A percentile compares a stretch with the other conserved stretches of the same genome.
phyloP scores from a whole-genome alignment of 2,113 vertebrate species.

The Boleophthalmus pectinirostris region DNA sequence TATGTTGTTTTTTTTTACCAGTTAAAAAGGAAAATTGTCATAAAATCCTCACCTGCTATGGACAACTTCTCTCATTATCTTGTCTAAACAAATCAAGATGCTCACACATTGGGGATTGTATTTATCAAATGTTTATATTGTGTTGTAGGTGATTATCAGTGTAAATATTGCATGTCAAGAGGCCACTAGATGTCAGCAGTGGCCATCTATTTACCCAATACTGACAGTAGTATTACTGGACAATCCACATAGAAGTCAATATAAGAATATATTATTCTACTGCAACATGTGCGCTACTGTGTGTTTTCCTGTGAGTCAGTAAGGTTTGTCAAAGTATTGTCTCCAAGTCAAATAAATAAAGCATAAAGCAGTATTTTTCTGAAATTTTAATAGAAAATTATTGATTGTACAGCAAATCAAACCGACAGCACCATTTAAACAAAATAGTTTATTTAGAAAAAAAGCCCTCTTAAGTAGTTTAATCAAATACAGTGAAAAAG shows the following conservation, averaged over 20 bases:
- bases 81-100: too few species aligned
- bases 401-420: background rate
- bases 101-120: background rate
- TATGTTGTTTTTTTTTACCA: too few species aligned
- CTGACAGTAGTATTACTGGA: background rate
- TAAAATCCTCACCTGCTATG: too few species aligned
- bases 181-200: slow-evolving; percentile 60
- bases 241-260: background rate
- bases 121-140: background rate
- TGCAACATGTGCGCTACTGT: too few species aligned
- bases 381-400: slow-evolving; percentile 27
- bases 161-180: background rate
- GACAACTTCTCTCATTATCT: too few species aligned
- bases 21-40: too few species aligned
- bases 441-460: background rate
- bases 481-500: slow-evolving; percentile 27
- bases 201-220: slow-evolving; percentile 4
- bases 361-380: background rate
- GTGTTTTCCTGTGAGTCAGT: too few species aligned
- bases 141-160: too few species aligned
- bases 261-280: too few species aligned
- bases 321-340: too few species aligned
- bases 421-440: slow-evolving; percentile 12
- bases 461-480: slow-evolving; percentile 30
- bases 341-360: too few species aligned